A percentile compares a stretch with the other conserved stretches of the same genome.
These are phyloP conservation scores for Lamproptera curius DNA, from an alignment of 2,888 invertebrate genomes.

Conservation along the genomic window DNA sequence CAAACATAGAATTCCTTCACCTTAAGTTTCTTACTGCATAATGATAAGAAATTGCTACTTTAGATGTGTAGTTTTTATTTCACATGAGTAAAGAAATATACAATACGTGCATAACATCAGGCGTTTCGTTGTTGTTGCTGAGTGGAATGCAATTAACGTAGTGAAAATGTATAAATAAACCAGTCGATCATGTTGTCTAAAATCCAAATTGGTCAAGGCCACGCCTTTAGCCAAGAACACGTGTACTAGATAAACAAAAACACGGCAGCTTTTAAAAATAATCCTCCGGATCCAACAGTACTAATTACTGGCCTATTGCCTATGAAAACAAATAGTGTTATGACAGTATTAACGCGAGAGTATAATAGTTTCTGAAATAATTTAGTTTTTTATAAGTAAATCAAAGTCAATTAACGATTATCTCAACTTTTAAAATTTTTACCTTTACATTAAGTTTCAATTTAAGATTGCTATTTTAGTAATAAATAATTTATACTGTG, in stretches of 20 bases:
- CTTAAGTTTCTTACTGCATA: too few species aligned
- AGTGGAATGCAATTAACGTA: too few species aligned
- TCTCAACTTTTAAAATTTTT: neutral
- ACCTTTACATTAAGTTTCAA: neutral
- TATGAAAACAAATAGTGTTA: neutral
- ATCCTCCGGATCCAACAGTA: slow-evolving; percentile 1
- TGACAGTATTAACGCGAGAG: neutral
- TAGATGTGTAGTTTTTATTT: too few species aligned
- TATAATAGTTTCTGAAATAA: neutral
- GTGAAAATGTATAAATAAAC: neutral
- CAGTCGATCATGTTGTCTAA: neutral
- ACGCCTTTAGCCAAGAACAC: slow-evolving; percentile 12
- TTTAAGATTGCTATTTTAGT: neutral
- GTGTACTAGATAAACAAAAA: slow-evolving; percentile 19
- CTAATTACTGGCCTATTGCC: slow-evolving; percentile 4
- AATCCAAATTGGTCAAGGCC: slow-evolving; percentile 19
- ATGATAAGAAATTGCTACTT: too few species aligned
- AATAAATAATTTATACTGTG: neutral
- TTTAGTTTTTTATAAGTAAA: neutral
- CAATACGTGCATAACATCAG: too few species aligned
- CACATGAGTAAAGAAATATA: too few species aligned
- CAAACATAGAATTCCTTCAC: too few species aligned
- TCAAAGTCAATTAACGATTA: neutral
- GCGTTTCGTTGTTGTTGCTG: too few species aligned
- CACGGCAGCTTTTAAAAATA: slow-evolving; percentile 10